Conservation (phyloP, 2,888 invertebrate species). For the Podabrus alpinus region DNA sequence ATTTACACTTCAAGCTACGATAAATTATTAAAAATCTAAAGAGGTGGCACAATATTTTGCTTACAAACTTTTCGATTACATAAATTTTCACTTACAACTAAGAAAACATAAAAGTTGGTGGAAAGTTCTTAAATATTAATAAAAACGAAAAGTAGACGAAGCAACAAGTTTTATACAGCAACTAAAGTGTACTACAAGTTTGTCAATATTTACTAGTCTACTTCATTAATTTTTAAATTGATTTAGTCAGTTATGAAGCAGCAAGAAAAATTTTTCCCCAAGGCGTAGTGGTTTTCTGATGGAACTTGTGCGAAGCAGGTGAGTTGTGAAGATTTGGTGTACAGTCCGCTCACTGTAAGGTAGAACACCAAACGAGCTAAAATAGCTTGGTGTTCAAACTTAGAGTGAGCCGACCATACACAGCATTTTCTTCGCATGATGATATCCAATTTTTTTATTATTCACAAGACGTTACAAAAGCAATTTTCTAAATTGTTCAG, state of each 20-base stretch:
- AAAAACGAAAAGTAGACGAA: not conserved
- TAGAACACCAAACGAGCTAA: slow-evolving; percentile 90
- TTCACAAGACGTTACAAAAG: slow-evolving; percentile 18
- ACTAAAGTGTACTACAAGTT: not conserved
- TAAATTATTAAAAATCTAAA: not conserved
- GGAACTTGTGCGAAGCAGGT: slow-evolving; percentile 2
- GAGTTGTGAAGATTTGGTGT: slow-evolving; percentile 47
- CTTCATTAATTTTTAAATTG: not conserved
- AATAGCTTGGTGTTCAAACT: slow-evolving; percentile 90
- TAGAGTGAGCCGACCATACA: slow-evolving; percentile 78
- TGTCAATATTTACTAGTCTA: not conserved
- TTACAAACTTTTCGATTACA: not conserved
- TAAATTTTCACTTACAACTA: not conserved
- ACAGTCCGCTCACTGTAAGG: slow-evolving; percentile 89
- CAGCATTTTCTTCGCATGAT: slow-evolving; percentile 33
- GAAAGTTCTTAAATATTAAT: not conserved
- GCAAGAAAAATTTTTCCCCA: slow-evolving; percentile 7
- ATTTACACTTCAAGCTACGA: not conserved
- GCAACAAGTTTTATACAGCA: not conserved
- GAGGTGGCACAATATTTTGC: not conserved
- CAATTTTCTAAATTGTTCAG: slow-evolving; percentile 19
- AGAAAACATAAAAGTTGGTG: not conserved
- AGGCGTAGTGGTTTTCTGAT: slow-evolving; percentile 14
- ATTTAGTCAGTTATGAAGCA: not conserved
- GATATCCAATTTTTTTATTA: slow-evolving; percentile 9